A percentile compares a stretch with the other conserved stretches of the same genome.
Evolutionary conservation across 1,140 invertebrate species (phyloP).

Genomic region (Drosophila bocqueti): DNA sequence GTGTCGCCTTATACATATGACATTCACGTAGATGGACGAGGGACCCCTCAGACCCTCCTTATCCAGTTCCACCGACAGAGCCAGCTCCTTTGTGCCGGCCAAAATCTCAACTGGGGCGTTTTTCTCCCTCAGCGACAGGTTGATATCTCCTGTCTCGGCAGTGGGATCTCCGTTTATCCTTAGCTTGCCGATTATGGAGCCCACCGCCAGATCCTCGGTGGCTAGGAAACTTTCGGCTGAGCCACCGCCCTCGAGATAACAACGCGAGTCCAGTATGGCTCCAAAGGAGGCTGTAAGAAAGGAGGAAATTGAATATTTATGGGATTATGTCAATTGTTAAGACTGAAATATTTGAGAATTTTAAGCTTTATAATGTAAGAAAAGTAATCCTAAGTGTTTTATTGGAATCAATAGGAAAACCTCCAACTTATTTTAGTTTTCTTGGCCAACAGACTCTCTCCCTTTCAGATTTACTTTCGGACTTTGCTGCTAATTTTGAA

Average conservation of each 20-base stretch:
- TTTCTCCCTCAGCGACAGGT: slow-evolving; percentile 91
- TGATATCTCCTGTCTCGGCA: slow-evolving; percentile 89
- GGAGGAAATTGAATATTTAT: not conserved
- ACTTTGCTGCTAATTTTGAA: slow-evolving; percentile 29
- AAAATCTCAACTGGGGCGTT: slow-evolving; percentile 92
- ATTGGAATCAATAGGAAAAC: not conserved
- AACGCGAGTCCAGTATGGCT: slow-evolving; percentile 91
- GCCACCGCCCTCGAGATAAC: slow-evolving; percentile 94
- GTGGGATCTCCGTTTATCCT: slow-evolving; percentile 92
- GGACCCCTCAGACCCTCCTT: slow-evolving; percentile 94
- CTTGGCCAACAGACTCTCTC: slow-evolving; percentile 32
- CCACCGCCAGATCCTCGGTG: slow-evolving; percentile 92
- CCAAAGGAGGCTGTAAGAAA: slow-evolving; percentile 72
- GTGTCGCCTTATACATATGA: slow-evolving; percentile 92
- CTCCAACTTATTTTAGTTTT: too few species aligned
- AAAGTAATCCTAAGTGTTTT: too few species aligned
- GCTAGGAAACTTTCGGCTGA: slow-evolving; percentile 96
- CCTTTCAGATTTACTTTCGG: slow-evolving; percentile 52
- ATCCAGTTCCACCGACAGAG: slow-evolving; percentile 91
- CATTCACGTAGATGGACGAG: slow-evolving; percentile 93
- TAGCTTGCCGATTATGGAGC: slow-evolving; percentile 90
- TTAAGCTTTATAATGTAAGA: too few species aligned
- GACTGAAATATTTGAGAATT: too few species aligned
- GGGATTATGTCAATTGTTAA: too few species aligned
- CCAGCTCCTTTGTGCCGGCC: slow-evolving; percentile 92